Percentiles rank a stretch among this genome's conserved stretches.
Conservation (phyloP, 2,113 vertebrate genomes). For the Morone saxatilis region DNA sequence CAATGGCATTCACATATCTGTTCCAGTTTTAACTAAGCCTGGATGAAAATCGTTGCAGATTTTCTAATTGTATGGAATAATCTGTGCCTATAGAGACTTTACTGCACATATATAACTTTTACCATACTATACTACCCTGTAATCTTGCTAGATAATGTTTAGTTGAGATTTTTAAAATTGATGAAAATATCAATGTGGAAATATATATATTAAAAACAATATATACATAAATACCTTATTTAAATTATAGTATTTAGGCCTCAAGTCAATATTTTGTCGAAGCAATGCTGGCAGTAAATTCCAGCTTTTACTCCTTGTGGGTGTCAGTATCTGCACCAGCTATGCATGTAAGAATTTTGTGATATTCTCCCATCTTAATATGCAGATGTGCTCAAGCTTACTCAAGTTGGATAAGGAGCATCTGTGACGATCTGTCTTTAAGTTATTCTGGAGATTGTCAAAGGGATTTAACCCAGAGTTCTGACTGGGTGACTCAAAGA, state of each 20-base stretch:
- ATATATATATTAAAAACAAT: background rate
- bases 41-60: slow-evolving; percentile 21
- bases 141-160: background rate
- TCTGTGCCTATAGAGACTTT: slow-evolving; percentile 6
- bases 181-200: background rate
- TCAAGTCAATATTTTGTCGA: background rate
- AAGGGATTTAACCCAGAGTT: slow-evolving; percentile 54
- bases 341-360: slow-evolving; percentile 4
- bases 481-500: slow-evolving; percentile 42
- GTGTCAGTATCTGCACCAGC: slow-evolving; percentile 16
- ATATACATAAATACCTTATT: background rate
- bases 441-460: slow-evolving; percentile 57
- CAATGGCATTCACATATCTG: slow-evolving; percentile 36
- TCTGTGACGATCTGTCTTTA: slow-evolving; percentile 56
- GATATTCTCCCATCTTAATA: slow-evolving; percentile 41
- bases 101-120: background rate
- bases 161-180: background rate
- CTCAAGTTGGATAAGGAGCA: slow-evolving; percentile 40
- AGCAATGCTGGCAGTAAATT: background rate
- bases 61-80: slow-evolving; percentile 33
- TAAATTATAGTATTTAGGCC: background rate
- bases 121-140: background rate
- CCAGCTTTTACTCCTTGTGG: background rate
- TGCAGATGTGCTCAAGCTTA: slow-evolving; percentile 55
- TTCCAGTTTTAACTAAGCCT: slow-evolving; percentile 42